A percentile compares a stretch with the other conserved stretches of the same genome.
These are phyloP conservation scores for Microctonus brassicae DNA, from an alignment of 2,888 invertebrate genomes.

Conservation along the genomic window DNA sequence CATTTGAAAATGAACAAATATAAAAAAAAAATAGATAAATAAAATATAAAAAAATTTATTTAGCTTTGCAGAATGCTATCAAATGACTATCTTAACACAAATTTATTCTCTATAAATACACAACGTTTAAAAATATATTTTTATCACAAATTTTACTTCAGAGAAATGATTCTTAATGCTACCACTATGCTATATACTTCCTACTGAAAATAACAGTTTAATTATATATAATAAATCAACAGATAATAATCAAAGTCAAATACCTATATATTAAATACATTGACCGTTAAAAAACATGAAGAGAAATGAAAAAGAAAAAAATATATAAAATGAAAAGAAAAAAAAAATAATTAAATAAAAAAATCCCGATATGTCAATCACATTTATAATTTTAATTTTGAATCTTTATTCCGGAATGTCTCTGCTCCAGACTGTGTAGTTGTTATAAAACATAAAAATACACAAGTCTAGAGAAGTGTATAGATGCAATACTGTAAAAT, in stretches of 20 bases:
- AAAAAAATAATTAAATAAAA: neutral
- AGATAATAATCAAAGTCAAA: neutral
- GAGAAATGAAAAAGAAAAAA: neutral
- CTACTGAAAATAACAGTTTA: neutral
- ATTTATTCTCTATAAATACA: neutral
- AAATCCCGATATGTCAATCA: slow-evolving; percentile 24
- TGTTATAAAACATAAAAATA: slow-evolving; percentile 37
- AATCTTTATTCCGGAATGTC: slow-evolving; percentile 17
- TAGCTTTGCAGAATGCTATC: neutral
- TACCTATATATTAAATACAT: neutral
- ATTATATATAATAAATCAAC: neutral
- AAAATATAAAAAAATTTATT: neutral
- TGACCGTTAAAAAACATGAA: neutral
- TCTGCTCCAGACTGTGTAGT: slow-evolving; percentile 46
- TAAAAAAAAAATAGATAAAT: neutral
- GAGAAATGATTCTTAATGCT: neutral
- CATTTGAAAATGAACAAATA: neutral
- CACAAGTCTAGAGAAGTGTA: slow-evolving; percentile 38
- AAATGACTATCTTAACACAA: neutral
- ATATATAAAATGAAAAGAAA: no score
- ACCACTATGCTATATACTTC: neutral
- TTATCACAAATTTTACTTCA: slow-evolving; percentile 2
- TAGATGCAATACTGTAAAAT: slow-evolving; percentile 47
- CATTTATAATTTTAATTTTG: slow-evolving; percentile 27
- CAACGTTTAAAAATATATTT: neutral